These are phyloP conservation scores for human (Homo sapiens) DNA, from an alignment of 2,113 vertebrate species.

Conservation along the genomic window DNA sequence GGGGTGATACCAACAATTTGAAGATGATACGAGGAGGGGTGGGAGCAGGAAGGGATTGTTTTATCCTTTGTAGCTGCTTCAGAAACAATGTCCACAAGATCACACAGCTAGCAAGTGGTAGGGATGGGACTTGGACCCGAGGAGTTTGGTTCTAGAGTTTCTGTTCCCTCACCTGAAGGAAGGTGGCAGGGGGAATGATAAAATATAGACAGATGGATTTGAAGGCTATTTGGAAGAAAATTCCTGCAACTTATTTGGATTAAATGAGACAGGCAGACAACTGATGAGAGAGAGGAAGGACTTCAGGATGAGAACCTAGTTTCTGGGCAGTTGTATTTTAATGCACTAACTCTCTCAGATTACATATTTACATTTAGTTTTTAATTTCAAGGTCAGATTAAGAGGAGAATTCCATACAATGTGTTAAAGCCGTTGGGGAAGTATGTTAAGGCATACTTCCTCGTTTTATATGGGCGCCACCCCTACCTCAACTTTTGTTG, in stretches of 20 bases:
- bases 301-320: background rate
- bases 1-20: background rate
- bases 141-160: background rate
- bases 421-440: background rate
- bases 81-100: too few species aligned
- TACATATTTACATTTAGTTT: background rate
- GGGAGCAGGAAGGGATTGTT: background rate
- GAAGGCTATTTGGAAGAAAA: background rate
- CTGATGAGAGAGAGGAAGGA: background rate
- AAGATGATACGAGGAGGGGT: background rate
- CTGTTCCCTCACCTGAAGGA: background rate
- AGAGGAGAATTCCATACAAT: background rate
- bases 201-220: background rate
- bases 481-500: background rate
- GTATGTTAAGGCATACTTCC: background rate
- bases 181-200: background rate
- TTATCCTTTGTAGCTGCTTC: background rate
- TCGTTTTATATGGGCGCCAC: too few species aligned
- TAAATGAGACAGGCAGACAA: background rate
- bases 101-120: background rate
- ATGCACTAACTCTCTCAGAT: background rate
- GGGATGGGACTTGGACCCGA: background rate
- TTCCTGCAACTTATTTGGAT: background rate
- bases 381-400: background rate
- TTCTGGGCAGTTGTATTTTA: background rate